Evolutionary conservation across 1,140 invertebrate genomes (phyloP).

Genomic region (Brachionus calyciflorus): DNA sequence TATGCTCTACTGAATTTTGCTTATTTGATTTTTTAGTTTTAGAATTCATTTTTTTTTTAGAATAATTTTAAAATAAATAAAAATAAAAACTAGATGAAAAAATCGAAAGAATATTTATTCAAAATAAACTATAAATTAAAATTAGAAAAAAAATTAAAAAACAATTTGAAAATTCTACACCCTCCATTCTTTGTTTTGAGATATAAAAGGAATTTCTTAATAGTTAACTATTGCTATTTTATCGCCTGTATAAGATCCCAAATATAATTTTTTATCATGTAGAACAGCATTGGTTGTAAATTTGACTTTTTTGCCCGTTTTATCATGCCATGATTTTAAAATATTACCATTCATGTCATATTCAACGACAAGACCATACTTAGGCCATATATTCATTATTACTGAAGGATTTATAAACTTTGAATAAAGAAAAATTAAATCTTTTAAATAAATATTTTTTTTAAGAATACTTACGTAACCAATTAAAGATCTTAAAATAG

Average conservation of each 20-base stretch:
- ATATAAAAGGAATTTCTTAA: neutral
- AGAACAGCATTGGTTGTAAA: neutral
- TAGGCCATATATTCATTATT: slow-evolving; percentile 34
- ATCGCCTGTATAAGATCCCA: neutral
- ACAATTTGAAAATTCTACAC: no score
- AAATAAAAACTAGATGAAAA: no score
- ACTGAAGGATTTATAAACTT: slow-evolving; percentile 14
- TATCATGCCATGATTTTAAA: slow-evolving; percentile 40
- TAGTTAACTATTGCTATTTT: neutral
- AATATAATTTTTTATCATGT: neutral
- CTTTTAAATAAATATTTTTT: neutral
- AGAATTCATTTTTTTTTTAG: no score
- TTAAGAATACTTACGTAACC: slow-evolving; percentile 13
- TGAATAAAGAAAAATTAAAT: neutral
- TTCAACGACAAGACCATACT: slow-evolving; percentile 11
- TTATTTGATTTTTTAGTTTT: no score
- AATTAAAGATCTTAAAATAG: slow-evolving; percentile 21
- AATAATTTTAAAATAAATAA: no score
- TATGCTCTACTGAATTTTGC: neutral
- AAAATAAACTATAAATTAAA: no score
- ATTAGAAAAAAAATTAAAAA: no score
- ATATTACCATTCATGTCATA: slow-evolving; percentile 32
- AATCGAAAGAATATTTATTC: no score
- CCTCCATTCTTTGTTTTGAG: no score
- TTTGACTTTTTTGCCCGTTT: slow-evolving; percentile 19